Evolutionary conservation across 2,888 invertebrate species (phyloP).

Genomic region (Plutella xylostella): DNA sequence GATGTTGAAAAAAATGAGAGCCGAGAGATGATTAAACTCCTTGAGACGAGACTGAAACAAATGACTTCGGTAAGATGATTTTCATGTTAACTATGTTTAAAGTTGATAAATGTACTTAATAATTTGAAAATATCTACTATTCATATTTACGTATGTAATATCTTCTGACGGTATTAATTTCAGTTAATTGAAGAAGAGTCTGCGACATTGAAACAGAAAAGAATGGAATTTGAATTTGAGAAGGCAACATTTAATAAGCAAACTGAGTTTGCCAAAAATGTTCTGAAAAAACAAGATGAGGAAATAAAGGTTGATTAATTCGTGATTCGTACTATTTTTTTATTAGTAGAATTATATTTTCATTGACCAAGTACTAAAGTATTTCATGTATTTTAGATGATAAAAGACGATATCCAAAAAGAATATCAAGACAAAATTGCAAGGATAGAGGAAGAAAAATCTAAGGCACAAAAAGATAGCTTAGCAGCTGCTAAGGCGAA

Average conservation of each 20-base stretch:
- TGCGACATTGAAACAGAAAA: slow-evolving; percentile 64
- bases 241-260: slow-evolving; percentile 72
- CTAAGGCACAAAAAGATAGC: slow-evolving; percentile 41
- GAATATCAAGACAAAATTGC: slow-evolving; percentile 50
- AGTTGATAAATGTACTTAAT: not conserved
- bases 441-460: slow-evolving; percentile 50
- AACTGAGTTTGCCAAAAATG: slow-evolving; percentile 66
- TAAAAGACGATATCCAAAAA: slow-evolving; percentile 52
- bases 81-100: not conserved
- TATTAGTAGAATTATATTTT: not conserved
- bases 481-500: slow-evolving; percentile 46
- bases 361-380: too few relatives aligned
- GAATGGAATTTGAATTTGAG: slow-evolving; percentile 71
- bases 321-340: not conserved
- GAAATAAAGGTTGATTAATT: slow-evolving; percentile 63
- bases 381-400: slow-evolving; percentile 26
- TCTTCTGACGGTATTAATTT: not conserved
- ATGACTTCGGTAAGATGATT: slow-evolving; percentile 54
- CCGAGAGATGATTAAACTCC: slow-evolving; percentile 59
- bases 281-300: slow-evolving; percentile 70
- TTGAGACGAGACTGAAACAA: slow-evolving; percentile 70
- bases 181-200: slow-evolving; percentile 59
- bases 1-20: slow-evolving; percentile 68
- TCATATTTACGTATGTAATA: not conserved
- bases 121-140: not conserved